Conservation (phyloP, 2,888 invertebrate genomes). For the Eupithecia vulgata region DNA sequence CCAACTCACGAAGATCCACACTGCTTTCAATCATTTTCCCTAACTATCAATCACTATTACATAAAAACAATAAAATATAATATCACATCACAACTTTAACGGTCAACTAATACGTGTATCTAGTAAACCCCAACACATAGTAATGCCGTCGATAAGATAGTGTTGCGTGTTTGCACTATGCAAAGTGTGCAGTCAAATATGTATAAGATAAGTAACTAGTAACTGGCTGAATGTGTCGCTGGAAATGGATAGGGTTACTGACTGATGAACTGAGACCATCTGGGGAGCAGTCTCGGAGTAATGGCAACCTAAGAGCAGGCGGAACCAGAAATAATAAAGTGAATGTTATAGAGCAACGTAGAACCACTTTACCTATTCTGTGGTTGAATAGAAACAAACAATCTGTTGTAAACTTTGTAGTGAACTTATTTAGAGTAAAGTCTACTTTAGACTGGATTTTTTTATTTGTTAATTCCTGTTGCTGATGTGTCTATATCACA, state of each 20-base stretch:
- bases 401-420: neutral
- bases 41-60: conserved; percentile 20
- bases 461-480: too few relatives aligned
- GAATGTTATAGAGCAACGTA: neutral
- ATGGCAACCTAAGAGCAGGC: neutral
- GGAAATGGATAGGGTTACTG: conserved; percentile 45
- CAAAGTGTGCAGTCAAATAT: conserved; percentile 58
- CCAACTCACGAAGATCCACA: conserved; percentile 68
- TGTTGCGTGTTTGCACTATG: conserved; percentile 64
- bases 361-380: too few relatives aligned
- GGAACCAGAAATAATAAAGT: neutral
- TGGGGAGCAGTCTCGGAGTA: neutral
- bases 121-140: conserved; percentile 57
- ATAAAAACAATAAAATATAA: conserved; percentile 39
- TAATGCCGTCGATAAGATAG: conserved; percentile 77
- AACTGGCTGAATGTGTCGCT: conserved; percentile 51
- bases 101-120: conserved; percentile 57
- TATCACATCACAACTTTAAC: conserved; percentile 56
- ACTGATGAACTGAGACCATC: conserved; percentile 3
- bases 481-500: too few relatives aligned
- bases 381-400: neutral
- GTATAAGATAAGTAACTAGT: conserved; percentile 52
- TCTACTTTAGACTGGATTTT: neutral
- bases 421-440: neutral
- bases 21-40: conserved; percentile 67